These are phyloP conservation scores for Agrochola macilenta DNA, from an alignment of 2,888 invertebrate genomes.

Conservation along the genomic window DNA sequence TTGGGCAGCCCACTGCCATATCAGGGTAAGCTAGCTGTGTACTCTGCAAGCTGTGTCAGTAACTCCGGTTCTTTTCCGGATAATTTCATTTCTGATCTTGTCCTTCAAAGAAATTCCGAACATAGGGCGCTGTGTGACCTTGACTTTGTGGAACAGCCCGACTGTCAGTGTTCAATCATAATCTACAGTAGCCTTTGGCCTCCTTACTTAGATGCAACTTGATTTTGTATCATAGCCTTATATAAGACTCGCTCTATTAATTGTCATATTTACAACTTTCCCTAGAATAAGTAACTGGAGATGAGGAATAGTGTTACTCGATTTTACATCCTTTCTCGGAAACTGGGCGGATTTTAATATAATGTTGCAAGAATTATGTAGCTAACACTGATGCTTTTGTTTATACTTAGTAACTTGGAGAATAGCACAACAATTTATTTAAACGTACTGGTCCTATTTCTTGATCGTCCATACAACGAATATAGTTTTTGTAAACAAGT, in stretches of 20 bases:
- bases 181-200: neutral
- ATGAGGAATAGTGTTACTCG: constrained; percentile 77
- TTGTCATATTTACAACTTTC: constrained; percentile 81
- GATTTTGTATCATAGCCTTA: constrained; percentile 42
- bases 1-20: no score
- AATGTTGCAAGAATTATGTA: constrained; percentile 57
- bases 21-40: no score
- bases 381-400: neutral
- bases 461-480: no score
- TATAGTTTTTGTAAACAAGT: neutral
- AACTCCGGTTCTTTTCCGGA: no score
- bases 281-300: constrained; percentile 76
- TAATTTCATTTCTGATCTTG: no score
- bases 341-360: constrained; percentile 51
- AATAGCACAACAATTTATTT: neutral
- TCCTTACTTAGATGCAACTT: neutral
- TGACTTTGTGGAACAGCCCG: no score
- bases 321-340: constrained; percentile 71
- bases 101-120: no score
- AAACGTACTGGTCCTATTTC: neutral
- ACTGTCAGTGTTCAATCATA: no score
- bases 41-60: no score
- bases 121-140: no score
- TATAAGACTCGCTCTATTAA: constrained; percentile 72
- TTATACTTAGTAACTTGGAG: constrained; percentile 10